Base-by-base conservation (phyloP, 2,797 vertebrate species). In the Aphelocoma californica region DNA sequence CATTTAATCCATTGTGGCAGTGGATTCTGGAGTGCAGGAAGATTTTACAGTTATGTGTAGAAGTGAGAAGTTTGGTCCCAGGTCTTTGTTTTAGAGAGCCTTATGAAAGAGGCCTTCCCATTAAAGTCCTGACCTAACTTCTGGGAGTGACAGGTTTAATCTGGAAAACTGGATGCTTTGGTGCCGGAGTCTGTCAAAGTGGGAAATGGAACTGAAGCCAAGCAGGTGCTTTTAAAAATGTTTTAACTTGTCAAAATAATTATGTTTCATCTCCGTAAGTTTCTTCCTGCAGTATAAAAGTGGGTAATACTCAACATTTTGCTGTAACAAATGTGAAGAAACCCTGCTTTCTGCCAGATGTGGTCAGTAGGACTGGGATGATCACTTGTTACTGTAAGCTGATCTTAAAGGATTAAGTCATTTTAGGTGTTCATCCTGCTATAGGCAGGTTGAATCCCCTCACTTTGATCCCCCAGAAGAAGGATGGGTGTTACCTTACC, bases 161-260 rank as follows among this genome's bases (percentile, higher is more conserved):
- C n/a, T 82, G 81, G 60, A 85, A 91, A 93, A 77, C 21, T 7
- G 28, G 20, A 61, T 90, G 54, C 38, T 74, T 81, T 92, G 13
- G 32, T 81, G 62, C 53, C 7, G 0, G 4, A 29, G 16, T 75
- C 53, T 73, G 51, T 82, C 56, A 82, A 34, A 92, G 53, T 38
- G 48, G 34, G 70, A 81, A 85, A 42, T 24, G 18, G 75, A 90
- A 61, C 38, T 42, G 47, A 64, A 90, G 58, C 45, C 73, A 87
- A 77, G 32, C 51, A 92, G n/a, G 18, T 65, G 79, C 60, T 54
- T 81, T 86, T 34, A 70, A 81, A 91, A 77, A 67, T 50, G 36
- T 70, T 89, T 57, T 73, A 82, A 65, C 36, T 81, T 88, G 71
- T 93, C 78, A 79, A 81, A 92, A 73, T 48, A 75, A 87, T 77